Percentiles rank a stretch among this genome's conserved stretches.
phyloP scores from a whole-genome alignment of 2,113 vertebrate genomes.

The Periophthalmodon schlosseri region DNA sequence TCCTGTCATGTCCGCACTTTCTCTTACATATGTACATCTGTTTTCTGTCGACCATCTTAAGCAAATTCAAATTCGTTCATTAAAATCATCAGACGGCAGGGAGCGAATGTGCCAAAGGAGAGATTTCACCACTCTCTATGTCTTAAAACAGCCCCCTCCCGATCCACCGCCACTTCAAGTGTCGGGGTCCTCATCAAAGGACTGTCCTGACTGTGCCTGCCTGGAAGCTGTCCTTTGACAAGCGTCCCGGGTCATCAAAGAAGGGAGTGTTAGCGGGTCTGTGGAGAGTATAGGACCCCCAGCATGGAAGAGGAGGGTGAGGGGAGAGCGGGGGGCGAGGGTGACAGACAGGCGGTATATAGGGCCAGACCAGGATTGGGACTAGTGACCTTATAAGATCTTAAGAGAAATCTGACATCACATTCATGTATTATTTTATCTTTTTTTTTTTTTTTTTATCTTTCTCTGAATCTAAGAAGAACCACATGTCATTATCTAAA shows the following conservation, averaged over 20 bases:
- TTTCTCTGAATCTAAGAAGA: neutral
- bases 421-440: conserved; percentile 27
- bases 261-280: conserved; percentile 44
- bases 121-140: conserved; percentile 27
- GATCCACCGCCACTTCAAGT: conserved; percentile 35
- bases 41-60: conserved; percentile 34
- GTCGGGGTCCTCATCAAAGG: conserved; percentile 72
- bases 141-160: neutral
- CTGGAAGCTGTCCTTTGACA: conserved; percentile 65
- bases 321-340: conserved; percentile 43
- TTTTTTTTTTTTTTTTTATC: neutral
- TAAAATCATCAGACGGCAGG: conserved; percentile 59
- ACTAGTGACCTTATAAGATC: conserved; percentile 74
- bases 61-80: conserved; percentile 72
- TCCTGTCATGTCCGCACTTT: conserved; percentile 6
- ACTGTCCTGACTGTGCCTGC: conserved; percentile 64
- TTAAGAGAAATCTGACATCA: conserved; percentile 32
- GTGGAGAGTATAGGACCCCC: conserved; percentile 48
- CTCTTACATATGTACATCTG: conserved; percentile 4
- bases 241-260: conserved; percentile 68
- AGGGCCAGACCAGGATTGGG: conserved; percentile 46
- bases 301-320: conserved; percentile 33
- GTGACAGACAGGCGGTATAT: conserved; percentile 46
- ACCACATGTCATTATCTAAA: neutral
- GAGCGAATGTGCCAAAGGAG: conserved; percentile 28